Base-by-base conservation (phyloP, 2,888 invertebrate species). In the Spicauda simplicius region DNA sequence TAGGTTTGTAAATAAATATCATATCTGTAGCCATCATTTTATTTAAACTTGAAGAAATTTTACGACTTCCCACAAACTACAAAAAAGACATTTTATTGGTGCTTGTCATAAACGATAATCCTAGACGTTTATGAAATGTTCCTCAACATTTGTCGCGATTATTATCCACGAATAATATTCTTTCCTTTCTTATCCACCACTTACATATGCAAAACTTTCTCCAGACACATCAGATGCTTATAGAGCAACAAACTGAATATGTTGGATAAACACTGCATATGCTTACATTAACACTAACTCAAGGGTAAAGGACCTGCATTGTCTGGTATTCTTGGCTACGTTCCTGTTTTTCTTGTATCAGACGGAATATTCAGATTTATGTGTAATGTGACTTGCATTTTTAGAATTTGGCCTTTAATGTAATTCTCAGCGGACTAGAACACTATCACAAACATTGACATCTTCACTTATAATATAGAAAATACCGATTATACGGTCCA, bases 281-380 rank as follows among this genome's bases (percentile, higher is more conserved):
- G 60, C 66, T 66, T 60, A 55, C 66, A 66, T 66, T 66, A 66
- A 54, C 66, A 66, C 66, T 60, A 54, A 60, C 55, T 66, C 55
- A 50, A 18, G 66, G 66, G 60, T 60, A 48, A 60, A 66, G 50
- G 55, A 60, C 55, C 65, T 37, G 60, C 19, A n/a, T 60, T 60
- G 66, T 66, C 66, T 66, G 60, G 60, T 14, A 55, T 66, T 66
- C 66, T 66, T 66, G 66, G 66, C 66, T 16, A n/a, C 50, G 66
- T 54, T 66, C 66, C 66, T 66, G 55, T 37, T 45, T 45, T 45
- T 45, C 45, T 45, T 45, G 45, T 50, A 53, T 53, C 53, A 53
- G 25, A 25, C 53, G 53, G 25, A 25, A 53, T 53, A 53, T 50
- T 18, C 50, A 18, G 16, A 50, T 50, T 50, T 50, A 50, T 50